These are phyloP conservation scores for Drosophila takahashii DNA, from an alignment of 1,140 invertebrate species.

Conservation along the genomic window DNA sequence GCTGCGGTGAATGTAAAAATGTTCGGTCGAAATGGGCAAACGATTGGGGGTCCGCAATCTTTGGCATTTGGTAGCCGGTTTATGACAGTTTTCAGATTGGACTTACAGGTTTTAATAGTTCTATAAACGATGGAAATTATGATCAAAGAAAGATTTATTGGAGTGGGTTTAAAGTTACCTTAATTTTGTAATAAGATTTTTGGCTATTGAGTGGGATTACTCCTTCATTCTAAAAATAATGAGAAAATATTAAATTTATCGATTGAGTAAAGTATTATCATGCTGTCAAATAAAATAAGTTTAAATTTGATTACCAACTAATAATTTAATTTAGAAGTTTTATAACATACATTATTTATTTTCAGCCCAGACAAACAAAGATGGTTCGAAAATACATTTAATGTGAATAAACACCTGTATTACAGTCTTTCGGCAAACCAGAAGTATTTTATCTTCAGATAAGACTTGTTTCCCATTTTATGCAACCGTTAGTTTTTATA, in stretches of 20 bases:
- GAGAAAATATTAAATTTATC: no score
- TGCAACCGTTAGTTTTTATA: slow-evolving; percentile 12
- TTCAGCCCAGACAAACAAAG: no score
- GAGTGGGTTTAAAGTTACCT: not conserved
- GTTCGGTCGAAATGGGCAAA: slow-evolving; percentile 2
- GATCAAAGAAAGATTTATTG: not conserved
- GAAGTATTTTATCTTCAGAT: slow-evolving; percentile 1
- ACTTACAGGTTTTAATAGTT: slow-evolving; percentile 33
- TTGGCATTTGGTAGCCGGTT: slow-evolving; percentile 42
- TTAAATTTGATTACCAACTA: no score
- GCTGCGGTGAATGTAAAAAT: slow-evolving; percentile 21
- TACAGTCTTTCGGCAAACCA: not conserved
- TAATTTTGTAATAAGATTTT: not conserved
- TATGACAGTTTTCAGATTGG: slow-evolving; percentile 36
- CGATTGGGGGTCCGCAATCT: slow-evolving; percentile 34
- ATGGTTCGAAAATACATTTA: no score
- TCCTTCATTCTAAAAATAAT: no score
- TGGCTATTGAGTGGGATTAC: no score
- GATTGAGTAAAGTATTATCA: no score
- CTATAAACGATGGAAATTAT: slow-evolving; percentile 11
- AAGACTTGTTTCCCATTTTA: slow-evolving; percentile 7
- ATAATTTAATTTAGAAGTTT: no score
- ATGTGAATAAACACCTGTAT: not conserved
- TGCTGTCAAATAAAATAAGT: no score
- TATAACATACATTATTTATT: no score